phyloP scores from a whole-genome alignment of 53 echinoderm and acorn worm species.

The Paracentrotus lividus region DNA sequence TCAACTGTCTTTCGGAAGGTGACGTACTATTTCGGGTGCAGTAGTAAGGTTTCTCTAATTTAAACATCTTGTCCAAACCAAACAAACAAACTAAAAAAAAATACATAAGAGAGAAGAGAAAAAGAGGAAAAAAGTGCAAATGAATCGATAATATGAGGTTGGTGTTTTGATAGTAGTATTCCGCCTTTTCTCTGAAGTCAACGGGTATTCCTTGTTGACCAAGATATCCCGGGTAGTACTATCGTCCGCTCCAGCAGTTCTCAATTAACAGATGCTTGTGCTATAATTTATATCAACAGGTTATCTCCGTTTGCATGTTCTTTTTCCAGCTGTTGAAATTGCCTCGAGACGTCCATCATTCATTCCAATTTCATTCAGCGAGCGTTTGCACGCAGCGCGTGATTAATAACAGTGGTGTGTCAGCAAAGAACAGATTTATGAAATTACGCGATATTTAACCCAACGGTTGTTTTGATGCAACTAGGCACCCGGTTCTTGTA shows the following conservation, averaged over 20 bases:
- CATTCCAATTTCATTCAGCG: conserved; percentile 52
- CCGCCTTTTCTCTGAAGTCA: background rate
- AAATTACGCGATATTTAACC: conserved; percentile 32
- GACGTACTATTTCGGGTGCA: no score
- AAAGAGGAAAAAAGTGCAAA: background rate
- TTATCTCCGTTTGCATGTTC: conserved; percentile 4
- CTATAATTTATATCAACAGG: conserved; percentile 49
- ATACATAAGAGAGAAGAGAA: background rate
- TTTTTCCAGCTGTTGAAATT: background rate
- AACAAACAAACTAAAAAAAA: no score
- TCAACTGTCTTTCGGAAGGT: no score
- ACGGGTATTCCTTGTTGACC: background rate
- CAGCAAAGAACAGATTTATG: conserved; percentile 44
- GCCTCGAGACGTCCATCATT: conserved; percentile 44
- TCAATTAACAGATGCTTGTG: conserved; percentile 12
- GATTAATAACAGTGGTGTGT: conserved; percentile 32
- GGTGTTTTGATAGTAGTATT: background rate
- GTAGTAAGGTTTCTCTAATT: no score
- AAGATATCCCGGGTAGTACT: background rate
- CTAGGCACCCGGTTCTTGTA: background rate
- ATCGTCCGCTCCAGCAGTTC: background rate
- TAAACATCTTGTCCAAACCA: no score
- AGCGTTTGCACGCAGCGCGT: conserved; percentile 12
- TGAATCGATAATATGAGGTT: no score
- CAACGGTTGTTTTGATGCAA: background rate